These are phyloP conservation scores for Gymnoscopelus microlampas DNA, from an alignment of 2,797 vertebrate species.

Conservation along the genomic window DNA sequence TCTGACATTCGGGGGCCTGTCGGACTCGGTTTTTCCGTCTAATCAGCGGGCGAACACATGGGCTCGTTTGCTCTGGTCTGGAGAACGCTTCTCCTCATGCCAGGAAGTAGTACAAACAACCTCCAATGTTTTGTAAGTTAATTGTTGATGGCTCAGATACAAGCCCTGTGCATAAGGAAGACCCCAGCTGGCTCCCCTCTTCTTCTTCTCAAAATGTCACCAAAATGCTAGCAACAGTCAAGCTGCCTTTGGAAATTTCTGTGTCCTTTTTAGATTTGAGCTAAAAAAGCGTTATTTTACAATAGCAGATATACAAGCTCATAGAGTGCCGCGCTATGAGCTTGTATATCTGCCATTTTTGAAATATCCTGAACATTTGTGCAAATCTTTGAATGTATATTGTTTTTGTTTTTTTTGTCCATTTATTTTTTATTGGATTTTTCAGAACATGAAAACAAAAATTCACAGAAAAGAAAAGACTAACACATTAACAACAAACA, in stretches of 20 bases:
- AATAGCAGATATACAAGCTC: too few species aligned
- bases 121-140: conserved; percentile 66
- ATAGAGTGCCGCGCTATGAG: too few species aligned
- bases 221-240: conserved; percentile 66
- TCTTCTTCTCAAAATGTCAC: conserved; percentile 77
- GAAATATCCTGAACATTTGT: too few species aligned
- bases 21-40: conserved; percentile 60
- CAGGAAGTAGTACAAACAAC: conserved; percentile 70
- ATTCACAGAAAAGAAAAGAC: too few species aligned
- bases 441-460: too few species aligned
- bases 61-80: conserved; percentile 51
- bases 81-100: conserved; percentile 49
- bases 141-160: conserved; percentile 78
- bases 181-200: conserved; percentile 43
- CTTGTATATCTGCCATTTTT: too few species aligned
- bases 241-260: conserved; percentile 58
- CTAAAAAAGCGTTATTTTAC: too few species aligned
- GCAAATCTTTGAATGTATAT: too few species aligned
- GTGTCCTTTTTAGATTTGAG: too few species aligned
- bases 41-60: conserved; percentile 73
- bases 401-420: too few species aligned
- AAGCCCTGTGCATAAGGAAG: conserved; percentile 46
- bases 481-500: too few species aligned
- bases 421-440: too few species aligned
- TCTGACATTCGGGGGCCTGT: conserved; percentile 68